phyloP scores from a whole-genome alignment of 2,797 vertebrate species.

The Phrynocephalus forsythii region DNA sequence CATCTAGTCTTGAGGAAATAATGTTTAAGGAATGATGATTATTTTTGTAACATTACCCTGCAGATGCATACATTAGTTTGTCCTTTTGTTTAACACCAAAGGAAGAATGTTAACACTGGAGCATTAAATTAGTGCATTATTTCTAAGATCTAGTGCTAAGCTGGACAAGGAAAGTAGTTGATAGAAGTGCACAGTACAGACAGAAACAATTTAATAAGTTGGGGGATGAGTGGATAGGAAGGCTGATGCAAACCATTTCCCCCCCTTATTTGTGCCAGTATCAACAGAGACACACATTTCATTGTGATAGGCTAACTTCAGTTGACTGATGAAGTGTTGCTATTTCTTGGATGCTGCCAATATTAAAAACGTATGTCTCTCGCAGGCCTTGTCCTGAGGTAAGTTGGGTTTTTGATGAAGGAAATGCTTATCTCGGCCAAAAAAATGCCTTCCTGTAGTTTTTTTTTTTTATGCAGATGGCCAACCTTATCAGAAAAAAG shows the following conservation, averaged over 20 bases:
- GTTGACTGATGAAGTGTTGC: not conserved
- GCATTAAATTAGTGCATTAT: too few relatives aligned
- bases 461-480: constrained; percentile 24
- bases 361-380: not conserved
- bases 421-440: not conserved
- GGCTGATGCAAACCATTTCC: not conserved
- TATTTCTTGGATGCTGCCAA: constrained; percentile 12
- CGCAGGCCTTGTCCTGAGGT: not conserved
- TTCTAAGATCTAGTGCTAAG: not conserved
- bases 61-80: too few relatives aligned
- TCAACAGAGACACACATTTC: not conserved
- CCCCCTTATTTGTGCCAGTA: not conserved
- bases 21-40: too few relatives aligned
- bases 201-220: too few relatives aligned
- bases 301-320: not conserved
- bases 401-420: not conserved
- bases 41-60: too few relatives aligned
- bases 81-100: too few relatives aligned
- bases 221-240: not conserved
- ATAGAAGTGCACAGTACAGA: not conserved
- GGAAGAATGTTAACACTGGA: too few relatives aligned
- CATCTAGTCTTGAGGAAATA: too few relatives aligned
- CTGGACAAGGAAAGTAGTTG: not conserved
- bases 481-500: too few relatives aligned
- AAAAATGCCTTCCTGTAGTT: constrained; percentile 10